Percentiles rank a stretch among this genome's conserved stretches.
Conservation (phyloP, 2,113 vertebrate genomes). For the Archilochus colubris region DNA sequence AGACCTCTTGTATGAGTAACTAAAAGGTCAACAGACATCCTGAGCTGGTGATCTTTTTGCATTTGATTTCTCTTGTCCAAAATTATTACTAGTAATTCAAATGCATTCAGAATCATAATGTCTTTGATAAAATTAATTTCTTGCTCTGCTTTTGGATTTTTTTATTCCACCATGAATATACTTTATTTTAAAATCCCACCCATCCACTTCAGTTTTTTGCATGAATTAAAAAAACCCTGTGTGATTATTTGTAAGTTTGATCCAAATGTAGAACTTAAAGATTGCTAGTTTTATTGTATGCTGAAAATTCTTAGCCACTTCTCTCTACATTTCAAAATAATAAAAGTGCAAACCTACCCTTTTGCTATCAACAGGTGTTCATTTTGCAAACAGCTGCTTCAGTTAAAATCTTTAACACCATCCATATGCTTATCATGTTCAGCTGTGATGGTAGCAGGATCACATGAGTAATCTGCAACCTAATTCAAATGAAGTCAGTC, state of each 20-base stretch:
- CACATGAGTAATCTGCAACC: not conserved
- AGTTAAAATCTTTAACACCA: constrained; percentile 16
- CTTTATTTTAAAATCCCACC: not conserved
- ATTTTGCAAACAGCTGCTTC: constrained; percentile 41
- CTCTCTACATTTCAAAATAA: not conserved
- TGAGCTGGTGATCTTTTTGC: not conserved
- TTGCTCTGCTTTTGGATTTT: not conserved
- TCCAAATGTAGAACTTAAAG: not conserved
- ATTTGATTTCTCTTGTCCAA: not conserved
- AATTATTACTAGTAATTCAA: not conserved
- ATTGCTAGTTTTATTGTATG: not conserved
- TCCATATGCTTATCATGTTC: not conserved
- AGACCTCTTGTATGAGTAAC: not conserved
- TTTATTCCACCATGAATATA: not conserved
- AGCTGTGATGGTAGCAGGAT: not conserved
- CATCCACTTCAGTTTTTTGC: not conserved
- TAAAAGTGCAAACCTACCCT: not conserved
- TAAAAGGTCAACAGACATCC: not conserved
- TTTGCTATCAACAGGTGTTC: constrained; percentile 11
- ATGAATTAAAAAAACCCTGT: not conserved
- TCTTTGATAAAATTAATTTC: not conserved
- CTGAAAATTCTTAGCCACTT: not conserved
- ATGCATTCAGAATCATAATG: not conserved
- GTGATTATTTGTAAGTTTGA: not conserved
- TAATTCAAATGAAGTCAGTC: not conserved